Percentiles rank a stretch among this genome's conserved stretches.
Evolutionary conservation across 92 coral and sea anemone species (phyloP).

Genomic region (Porites divaricata): DNA sequence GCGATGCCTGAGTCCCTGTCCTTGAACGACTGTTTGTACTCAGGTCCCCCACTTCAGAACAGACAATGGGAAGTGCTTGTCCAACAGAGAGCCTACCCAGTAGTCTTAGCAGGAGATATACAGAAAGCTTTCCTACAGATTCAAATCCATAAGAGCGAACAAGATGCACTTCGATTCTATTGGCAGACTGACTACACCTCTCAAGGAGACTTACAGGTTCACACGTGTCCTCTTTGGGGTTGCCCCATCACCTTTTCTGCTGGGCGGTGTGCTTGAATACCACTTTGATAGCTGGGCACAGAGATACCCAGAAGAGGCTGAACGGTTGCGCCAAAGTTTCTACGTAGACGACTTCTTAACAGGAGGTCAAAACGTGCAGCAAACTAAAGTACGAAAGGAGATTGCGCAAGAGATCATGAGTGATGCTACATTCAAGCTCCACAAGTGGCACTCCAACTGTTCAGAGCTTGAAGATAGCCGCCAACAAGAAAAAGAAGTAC

Average conservation of each 20-base stretch:
- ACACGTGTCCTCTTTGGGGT: conserved; percentile 43
- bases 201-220: conserved; percentile 25
- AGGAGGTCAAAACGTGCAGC: conserved; percentile 26
- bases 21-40: conserved; percentile 34
- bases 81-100: conserved; percentile 29
- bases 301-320: conserved; percentile 26
- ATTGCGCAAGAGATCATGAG: conserved; percentile 22
- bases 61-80: conserved; percentile 24
- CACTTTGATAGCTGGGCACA: conserved; percentile 42
- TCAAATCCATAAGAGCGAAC: conserved; percentile 17
- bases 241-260: conserved; percentile 44
- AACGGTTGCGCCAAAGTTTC: conserved; percentile 38
- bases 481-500: neutral
- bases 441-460: conserved; percentile 35
- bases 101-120: conserved; percentile 15
- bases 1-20: conserved; percentile 26
- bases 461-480: conserved; percentile 2
- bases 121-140: conserved; percentile 19
- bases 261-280: conserved; percentile 41
- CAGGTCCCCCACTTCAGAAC: conserved; percentile 33
- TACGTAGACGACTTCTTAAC: conserved; percentile 52
- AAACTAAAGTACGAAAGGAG: conserved; percentile 31
- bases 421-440: conserved; percentile 47
- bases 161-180: conserved; percentile 31
- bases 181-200: conserved; percentile 9